These are phyloP conservation scores for Aix galericulata DNA, from an alignment of 2,113 vertebrate genomes.

Conservation along the genomic window DNA sequence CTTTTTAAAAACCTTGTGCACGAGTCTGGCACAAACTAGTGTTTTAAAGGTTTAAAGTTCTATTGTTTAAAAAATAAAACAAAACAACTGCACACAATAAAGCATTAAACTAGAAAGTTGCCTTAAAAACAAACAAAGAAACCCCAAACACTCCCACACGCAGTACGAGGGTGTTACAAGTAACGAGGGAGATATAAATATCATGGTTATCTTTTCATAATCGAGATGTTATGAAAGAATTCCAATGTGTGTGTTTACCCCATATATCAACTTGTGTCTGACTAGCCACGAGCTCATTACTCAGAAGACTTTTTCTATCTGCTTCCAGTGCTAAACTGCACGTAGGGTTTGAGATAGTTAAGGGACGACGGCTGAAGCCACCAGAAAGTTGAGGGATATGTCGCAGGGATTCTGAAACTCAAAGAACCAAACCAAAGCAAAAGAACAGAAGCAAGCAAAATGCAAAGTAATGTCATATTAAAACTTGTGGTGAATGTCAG, in stretches of 20 bases:
- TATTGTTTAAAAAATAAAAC: not conserved
- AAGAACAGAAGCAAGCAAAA: not conserved
- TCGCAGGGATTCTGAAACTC: not conserved
- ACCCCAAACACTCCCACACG: not conserved
- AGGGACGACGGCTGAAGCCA: not conserved
- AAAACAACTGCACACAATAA: not conserved
- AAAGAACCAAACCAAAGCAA: not conserved
- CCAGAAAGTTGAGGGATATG: not conserved
- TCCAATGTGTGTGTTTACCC: slow-evolving; percentile 31
- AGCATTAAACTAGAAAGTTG: not conserved
- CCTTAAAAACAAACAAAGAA: not conserved
- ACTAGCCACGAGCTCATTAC: slow-evolving; percentile 46
- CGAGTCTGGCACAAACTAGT: not conserved
- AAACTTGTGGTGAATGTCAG: not conserved
- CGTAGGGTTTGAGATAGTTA: not conserved
- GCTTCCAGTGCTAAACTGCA: slow-evolving; percentile 47
- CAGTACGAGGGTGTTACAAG: slow-evolving; percentile 1
- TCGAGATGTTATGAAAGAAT: slow-evolving; percentile 60
- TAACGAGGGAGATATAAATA: slow-evolving; percentile 42
- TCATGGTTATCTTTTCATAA: slow-evolving; percentile 43
- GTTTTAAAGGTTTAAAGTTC: not conserved
- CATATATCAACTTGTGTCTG: slow-evolving; percentile 42
- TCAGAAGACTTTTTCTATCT: not conserved
- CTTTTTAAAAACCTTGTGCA: not conserved
- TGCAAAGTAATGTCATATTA: not conserved